Evolutionary conservation across 2,888 invertebrate genomes (phyloP).

Genomic region (Cyclophora punctaria): DNA sequence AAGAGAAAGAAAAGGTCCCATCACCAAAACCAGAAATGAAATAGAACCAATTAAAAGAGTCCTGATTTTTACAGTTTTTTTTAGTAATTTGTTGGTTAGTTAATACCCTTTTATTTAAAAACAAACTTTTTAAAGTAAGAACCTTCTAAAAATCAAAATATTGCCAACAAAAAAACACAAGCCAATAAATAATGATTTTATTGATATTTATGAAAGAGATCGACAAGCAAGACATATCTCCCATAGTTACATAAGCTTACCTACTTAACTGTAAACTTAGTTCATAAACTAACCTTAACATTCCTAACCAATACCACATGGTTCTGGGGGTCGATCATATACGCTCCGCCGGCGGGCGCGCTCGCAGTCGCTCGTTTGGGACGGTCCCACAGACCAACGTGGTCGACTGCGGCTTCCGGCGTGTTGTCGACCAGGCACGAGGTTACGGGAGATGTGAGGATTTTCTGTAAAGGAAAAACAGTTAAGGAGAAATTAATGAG

Average conservation of each 20-base stretch:
- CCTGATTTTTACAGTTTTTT: too few relatives aligned
- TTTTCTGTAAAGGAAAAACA: conserved; percentile 42
- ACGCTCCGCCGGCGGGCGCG: conserved; percentile 59
- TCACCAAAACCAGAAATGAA: not conserved
- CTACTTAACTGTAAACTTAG: not conserved
- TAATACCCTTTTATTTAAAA: too few relatives aligned
- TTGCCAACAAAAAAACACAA: not conserved
- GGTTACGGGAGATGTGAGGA: conserved; percentile 68
- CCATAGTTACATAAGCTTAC: not conserved
- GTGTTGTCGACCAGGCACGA: conserved; percentile 56
- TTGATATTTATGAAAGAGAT: too few relatives aligned
- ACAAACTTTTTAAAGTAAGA: too few relatives aligned
- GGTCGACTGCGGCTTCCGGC: conserved; percentile 49
- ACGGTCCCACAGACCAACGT: conserved; percentile 77
- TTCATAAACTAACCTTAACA: conserved; percentile 43
- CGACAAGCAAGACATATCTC: too few relatives aligned
- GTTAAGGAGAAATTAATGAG: too few relatives aligned
- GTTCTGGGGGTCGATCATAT: conserved; percentile 63
- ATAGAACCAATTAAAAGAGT: too few relatives aligned
- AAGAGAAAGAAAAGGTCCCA: conserved; percentile 1
- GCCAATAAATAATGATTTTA: not conserved
- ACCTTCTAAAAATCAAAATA: too few relatives aligned
- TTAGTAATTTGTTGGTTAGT: too few relatives aligned
- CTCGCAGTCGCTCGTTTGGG: conserved; percentile 67
- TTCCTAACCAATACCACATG: conserved; percentile 47